Percentiles rank a stretch among this genome's conserved stretches.
Evolutionary conservation across 2,888 invertebrate genomes (phyloP).

Genomic region (Acleris holmiana): DNA sequence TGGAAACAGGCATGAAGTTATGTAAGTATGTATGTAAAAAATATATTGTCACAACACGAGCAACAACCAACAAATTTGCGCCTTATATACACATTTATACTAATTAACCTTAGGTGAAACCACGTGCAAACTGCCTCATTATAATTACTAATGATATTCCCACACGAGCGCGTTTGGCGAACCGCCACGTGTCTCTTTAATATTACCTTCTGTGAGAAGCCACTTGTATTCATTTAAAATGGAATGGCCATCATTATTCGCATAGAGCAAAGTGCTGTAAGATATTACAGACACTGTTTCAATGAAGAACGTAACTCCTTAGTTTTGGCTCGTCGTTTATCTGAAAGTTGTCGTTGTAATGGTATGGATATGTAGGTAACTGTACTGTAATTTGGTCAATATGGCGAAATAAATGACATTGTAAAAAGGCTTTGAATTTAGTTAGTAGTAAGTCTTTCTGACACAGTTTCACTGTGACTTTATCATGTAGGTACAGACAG

Average conservation of each 20-base stretch:
- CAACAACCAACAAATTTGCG: background rate
- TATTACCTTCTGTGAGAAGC: slow-evolving; percentile 62
- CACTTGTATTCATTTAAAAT: slow-evolving; percentile 73
- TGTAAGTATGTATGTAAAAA: too few species aligned
- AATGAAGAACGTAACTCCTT: slow-evolving; percentile 63
- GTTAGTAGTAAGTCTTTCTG: too few species aligned
- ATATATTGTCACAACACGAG: too few species aligned
- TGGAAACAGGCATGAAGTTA: too few species aligned
- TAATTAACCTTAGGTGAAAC: slow-evolving; percentile 7
- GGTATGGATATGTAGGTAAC: slow-evolving; percentile 7
- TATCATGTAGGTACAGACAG: too few species aligned
- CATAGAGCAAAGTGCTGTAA: slow-evolving; percentile 71
- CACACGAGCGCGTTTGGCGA: slow-evolving; percentile 16
- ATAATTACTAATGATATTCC: slow-evolving; percentile 16
- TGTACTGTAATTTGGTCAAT: background rate
- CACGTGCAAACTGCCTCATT: slow-evolving; percentile 3
- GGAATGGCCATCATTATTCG: slow-evolving; percentile 67
- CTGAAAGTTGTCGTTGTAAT: slow-evolving; percentile 50
- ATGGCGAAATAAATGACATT: too few species aligned
- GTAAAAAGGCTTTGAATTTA: too few species aligned
- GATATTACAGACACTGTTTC: slow-evolving; percentile 57
- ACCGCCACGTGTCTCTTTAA: slow-evolving; percentile 47
- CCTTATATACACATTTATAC: slow-evolving; percentile 7
- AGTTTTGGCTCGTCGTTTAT: slow-evolving; percentile 56
- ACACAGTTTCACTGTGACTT: too few species aligned